A percentile compares a stretch with the other conserved stretches of the same genome.
phyloP scores from a whole-genome alignment of 2,888 invertebrate genomes.

The Pecten maximus region DNA sequence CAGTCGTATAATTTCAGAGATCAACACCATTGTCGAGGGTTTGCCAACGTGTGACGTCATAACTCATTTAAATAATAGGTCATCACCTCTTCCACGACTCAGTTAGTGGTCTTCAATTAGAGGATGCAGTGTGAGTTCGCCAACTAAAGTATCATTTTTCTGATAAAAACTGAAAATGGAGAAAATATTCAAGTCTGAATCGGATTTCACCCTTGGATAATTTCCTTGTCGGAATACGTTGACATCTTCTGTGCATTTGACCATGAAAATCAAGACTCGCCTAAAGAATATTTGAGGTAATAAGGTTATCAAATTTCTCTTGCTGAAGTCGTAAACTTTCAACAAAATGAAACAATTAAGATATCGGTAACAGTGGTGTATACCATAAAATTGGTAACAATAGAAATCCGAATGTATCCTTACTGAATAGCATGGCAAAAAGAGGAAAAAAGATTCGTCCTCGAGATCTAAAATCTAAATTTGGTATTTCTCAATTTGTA shows the following conservation, averaged over 20 bases:
- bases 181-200: slow-evolving; percentile 29
- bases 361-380: background rate
- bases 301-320: slow-evolving; percentile 9
- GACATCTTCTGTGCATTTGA: slow-evolving; percentile 10
- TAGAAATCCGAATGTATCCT: background rate
- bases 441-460: background rate
- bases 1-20: background rate
- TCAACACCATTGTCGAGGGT: background rate
- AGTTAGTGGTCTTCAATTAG: slow-evolving; percentile 2
- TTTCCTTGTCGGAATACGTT: background rate
- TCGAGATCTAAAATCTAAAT: background rate
- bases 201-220: background rate
- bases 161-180: slow-evolving; percentile 12
- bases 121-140: background rate
- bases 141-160: slow-evolving; percentile 10
- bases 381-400: background rate
- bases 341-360: slow-evolving; percentile 33
- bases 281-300: slow-evolving; percentile 2
- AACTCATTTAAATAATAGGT: background rate
- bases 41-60: background rate
- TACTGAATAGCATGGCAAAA: background rate
- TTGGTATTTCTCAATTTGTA: slow-evolving; percentile 13
- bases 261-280: background rate
- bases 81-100: background rate
- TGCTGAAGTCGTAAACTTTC: background rate